phyloP scores from a whole-genome alignment of 2,888 invertebrate species.

The Malacosoma neustria region DNA sequence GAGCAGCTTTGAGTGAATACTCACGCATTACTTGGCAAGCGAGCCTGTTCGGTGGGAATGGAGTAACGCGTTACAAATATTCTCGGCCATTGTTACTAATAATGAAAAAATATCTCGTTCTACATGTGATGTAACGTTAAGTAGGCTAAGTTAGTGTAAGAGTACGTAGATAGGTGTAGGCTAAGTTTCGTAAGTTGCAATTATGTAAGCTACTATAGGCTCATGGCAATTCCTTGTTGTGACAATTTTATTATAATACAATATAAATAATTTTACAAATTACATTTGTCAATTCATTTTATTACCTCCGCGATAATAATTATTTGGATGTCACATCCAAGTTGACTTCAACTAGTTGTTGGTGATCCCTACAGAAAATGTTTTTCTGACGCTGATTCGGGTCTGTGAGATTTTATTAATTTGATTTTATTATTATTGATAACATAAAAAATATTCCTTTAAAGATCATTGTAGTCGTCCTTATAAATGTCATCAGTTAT shows the following conservation, averaged over 20 bases:
- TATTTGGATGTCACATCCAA: not conserved
- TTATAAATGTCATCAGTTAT: no score
- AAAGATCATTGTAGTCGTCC: no score
- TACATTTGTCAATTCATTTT: conserved; percentile 20
- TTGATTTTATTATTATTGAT: no score
- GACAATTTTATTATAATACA: conserved; percentile 61
- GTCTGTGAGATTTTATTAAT: no score
- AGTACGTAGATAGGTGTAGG: conserved; percentile 34
- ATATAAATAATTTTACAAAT: conserved; percentile 69
- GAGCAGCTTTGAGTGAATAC: not conserved
- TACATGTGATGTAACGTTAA: conserved; percentile 72
- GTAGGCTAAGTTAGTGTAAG: conserved; percentile 48
- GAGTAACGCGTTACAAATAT: conserved; percentile 32
- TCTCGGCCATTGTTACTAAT: conserved; percentile 58
- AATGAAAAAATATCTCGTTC: conserved; percentile 61
- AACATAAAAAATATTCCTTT: no score
- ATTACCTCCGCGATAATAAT: not conserved
- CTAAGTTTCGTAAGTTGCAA: conserved; percentile 40
- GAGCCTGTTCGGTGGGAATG: conserved; percentile 29
- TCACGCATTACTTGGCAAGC: conserved; percentile 14
- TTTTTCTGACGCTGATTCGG: no score
- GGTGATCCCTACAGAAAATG: no score
- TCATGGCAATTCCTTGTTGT: conserved; percentile 66
- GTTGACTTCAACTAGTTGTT: no score
- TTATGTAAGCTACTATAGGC: conserved; percentile 51